Base-by-base conservation (phyloP, 2,797 vertebrate genomes). In the Cuculus canorus region DNA sequence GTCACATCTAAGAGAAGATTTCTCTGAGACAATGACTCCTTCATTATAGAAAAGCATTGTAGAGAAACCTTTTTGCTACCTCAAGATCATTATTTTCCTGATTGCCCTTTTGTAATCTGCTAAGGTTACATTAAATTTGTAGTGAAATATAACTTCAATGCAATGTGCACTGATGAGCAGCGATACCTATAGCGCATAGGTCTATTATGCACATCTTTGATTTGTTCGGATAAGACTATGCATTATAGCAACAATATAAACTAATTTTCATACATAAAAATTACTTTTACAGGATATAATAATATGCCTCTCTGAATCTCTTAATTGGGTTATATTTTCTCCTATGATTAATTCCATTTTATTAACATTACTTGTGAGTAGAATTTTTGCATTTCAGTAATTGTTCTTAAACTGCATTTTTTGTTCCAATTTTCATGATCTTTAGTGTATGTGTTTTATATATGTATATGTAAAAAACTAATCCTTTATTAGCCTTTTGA, bases 401-500 rank as follows among this genome's bases (percentile, higher is more conserved):
- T 45, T 84, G n/a, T 37, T 65, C 60, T 60, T 91, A 23, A 63
- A 24, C 35, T 88, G 84, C 8, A 41, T 45, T 92, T 94, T 88
- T 72, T 4, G 21, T 70, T 94, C n/a, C 22, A 82, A 10, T 92
- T 87, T 91, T 90, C 25, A 69, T 93, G 80, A 39, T 82, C 65
- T 83, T 85, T 30, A 24, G 13, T 24, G 32, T 30, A 3, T 64
- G 5, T 28, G 1, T 21, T 47, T 21, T 43, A 0, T 37, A 9
- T 48, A 11, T 56, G 3, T 52, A 21, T 54, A 52, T 27, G 25
- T 4, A 54, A 50, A 56, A 88, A 89, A 24, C 72, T 57, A 90
- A 76, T 73, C n/a, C 47, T 88, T 80, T 86, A 64, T 82, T 86
- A 76, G 50, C 82, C 17, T 95, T 83, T 65, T 45, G n/a, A 88